Evolutionary conservation across 92 coral and sea anemone species (phyloP).

Genomic region (Phymanthus crucifer): DNA sequence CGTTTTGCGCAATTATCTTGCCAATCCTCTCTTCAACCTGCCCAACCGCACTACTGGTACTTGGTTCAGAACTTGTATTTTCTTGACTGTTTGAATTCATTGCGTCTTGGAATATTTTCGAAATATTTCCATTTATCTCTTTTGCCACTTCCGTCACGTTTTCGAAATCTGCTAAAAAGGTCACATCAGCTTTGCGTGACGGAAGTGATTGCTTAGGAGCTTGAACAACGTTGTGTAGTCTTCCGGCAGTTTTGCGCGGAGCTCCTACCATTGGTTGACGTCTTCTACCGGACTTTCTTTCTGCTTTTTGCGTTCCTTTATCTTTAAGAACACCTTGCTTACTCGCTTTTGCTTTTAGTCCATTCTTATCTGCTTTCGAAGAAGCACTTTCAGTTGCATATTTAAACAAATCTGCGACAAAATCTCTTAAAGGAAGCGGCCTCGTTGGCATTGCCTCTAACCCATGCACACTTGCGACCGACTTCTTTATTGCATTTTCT

Average conservation of each 20-base stretch:
- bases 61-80: neutral
- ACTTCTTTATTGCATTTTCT: slow-evolving; percentile 26
- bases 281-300: neutral
- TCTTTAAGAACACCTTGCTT: neutral
- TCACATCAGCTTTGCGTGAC: slow-evolving; percentile 36
- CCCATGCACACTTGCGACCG: slow-evolving; percentile 14
- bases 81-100: neutral
- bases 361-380: neutral
- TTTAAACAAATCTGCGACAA: slow-evolving; percentile 16
- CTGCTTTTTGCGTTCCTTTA: neutral
- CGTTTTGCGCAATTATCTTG: slow-evolving; percentile 6
- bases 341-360: neutral
- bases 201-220: slow-evolving; percentile 1
- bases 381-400: neutral
- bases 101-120: slow-evolving; percentile 21
- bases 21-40: slow-evolving; percentile 8
- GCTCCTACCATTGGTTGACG: neutral
- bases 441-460: neutral
- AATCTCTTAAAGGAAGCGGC: slow-evolving; percentile 2
- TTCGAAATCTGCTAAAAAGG: slow-evolving; percentile 12
- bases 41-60: neutral
- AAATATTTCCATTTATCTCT: slow-evolving; percentile 23
- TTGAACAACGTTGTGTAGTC: neutral
- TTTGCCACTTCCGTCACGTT: slow-evolving; percentile 18
- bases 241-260: neutral